These are phyloP conservation scores for Aldrovandia affinis DNA, from an alignment of 2,797 vertebrate species.

Conservation along the genomic window DNA sequence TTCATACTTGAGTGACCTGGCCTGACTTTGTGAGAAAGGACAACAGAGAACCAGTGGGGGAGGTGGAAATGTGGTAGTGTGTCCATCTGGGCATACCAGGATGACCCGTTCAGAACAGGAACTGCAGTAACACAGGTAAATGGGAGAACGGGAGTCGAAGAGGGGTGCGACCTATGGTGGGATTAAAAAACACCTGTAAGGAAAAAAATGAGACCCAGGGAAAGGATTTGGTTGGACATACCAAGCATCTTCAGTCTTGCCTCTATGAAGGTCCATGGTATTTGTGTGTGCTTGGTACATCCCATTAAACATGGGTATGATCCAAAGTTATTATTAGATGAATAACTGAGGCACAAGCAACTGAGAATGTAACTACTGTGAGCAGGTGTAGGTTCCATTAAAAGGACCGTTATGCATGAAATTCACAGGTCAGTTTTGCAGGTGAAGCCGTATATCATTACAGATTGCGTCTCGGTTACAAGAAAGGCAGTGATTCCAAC, in stretches of 20 bases:
- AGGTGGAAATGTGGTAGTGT: background rate
- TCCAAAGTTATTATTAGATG: background rate
- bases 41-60: background rate
- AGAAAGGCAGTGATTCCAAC: background rate
- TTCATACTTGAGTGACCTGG: background rate
- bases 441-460: background rate
- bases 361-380: background rate
- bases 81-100: background rate
- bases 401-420: background rate
- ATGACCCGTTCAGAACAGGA: background rate
- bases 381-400: background rate
- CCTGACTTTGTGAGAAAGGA: background rate
- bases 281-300: background rate
- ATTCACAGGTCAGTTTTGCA: background rate
- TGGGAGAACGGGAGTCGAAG: background rate
- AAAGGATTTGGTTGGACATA: background rate
- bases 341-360: background rate
- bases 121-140: background rate
- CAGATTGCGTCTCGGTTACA: background rate
- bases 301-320: background rate
- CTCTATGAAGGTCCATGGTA: background rate
- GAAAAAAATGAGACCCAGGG: background rate
- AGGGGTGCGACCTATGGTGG: background rate
- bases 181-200: background rate
- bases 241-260: background rate